Evolutionary conservation across 2,888 invertebrate species (phyloP).

Genomic region (Parascotia fuliginaria): DNA sequence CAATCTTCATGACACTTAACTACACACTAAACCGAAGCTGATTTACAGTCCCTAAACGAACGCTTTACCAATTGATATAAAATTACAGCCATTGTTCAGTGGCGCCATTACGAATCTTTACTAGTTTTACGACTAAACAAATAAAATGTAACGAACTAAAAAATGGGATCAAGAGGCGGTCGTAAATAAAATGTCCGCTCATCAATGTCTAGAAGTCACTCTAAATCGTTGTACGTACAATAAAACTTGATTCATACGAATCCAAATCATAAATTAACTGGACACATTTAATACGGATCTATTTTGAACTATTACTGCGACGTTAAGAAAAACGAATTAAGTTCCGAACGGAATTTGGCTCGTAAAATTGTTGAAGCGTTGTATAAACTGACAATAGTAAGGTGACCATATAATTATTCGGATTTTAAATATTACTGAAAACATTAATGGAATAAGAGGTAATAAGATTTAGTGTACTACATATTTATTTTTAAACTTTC

Average conservation of each 20-base stretch:
- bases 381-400: constrained; percentile 53
- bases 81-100: constrained; percentile 43
- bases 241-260: constrained; percentile 74
- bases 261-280: constrained; percentile 68
- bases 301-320: constrained; percentile 80
- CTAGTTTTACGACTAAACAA: constrained; percentile 54
- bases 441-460: too few relatives aligned
- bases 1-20: constrained; percentile 14
- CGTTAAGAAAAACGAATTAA: constrained; percentile 68
- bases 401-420: constrained; percentile 42
- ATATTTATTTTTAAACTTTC: too few relatives aligned
- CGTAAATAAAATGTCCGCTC: constrained; percentile 67
- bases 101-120: constrained; percentile 49
- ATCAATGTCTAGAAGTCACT: constrained; percentile 68
- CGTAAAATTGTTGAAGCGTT: constrained; percentile 56
- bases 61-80: constrained; percentile 40
- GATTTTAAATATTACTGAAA: not conserved
- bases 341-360: constrained; percentile 58
- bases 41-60: constrained; percentile 33
- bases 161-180: constrained; percentile 72
- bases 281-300: constrained; percentile 76
- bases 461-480: too few relatives aligned
- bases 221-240: constrained; percentile 64
- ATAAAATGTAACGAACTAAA: constrained; percentile 63
- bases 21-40: constrained; percentile 18